Conservation (phyloP, 1,140 invertebrate genomes). For the Drosophila sturtevanti region DNA sequence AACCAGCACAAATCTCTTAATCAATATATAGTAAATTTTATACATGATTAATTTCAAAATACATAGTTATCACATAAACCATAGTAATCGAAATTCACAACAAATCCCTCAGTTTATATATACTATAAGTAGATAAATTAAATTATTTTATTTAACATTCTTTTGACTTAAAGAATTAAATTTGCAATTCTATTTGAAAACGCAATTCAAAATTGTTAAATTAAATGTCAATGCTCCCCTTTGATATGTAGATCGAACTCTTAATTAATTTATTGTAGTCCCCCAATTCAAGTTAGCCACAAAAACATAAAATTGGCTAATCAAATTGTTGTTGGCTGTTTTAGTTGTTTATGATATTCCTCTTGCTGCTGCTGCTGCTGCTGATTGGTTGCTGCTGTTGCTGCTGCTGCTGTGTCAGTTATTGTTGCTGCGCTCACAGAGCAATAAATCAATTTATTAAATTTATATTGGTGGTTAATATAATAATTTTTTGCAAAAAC, state of each 20-base stretch:
- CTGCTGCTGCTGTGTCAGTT: neutral
- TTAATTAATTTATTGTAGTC: neutral
- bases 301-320: conserved; percentile 43
- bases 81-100: too few relatives aligned
- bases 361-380: conserved; percentile 24
- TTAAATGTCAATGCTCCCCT: neutral
- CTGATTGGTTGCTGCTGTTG: neutral
- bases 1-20: too few relatives aligned
- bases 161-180: too few relatives aligned
- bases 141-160: too few relatives aligned
- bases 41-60: too few relatives aligned
- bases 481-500: conserved; percentile 67
- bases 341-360: conserved; percentile 14
- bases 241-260: neutral
- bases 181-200: too few relatives aligned
- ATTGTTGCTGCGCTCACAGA: conserved; percentile 6
- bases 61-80: too few relatives aligned
- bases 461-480: conserved; percentile 71
- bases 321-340: conserved; percentile 30
- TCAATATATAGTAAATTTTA: too few relatives aligned
- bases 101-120: too few relatives aligned
- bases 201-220: too few relatives aligned
- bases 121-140: too few relatives aligned
- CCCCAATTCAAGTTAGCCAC: neutral
- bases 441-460: conserved; percentile 79